Evolutionary conservation across 2,888 invertebrate species (phyloP).

Genomic region (Hyposoter dolosus): DNA sequence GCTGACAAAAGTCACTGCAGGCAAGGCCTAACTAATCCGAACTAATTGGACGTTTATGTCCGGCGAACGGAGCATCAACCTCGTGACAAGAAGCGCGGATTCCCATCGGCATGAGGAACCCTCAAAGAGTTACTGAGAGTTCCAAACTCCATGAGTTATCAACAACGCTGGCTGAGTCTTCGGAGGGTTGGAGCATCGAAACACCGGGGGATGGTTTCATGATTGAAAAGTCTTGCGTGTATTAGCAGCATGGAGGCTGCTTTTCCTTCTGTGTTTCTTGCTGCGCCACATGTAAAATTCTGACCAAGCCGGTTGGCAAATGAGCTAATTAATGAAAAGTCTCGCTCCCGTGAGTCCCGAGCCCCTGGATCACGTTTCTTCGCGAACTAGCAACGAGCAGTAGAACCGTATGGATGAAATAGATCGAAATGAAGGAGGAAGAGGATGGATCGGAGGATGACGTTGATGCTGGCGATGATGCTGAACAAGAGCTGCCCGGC

Average conservation of each 20-base stretch:
- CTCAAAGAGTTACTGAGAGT: background rate
- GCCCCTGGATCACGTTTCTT: background rate
- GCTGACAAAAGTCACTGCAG: background rate
- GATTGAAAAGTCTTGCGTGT: background rate
- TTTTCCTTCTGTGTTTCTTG: constrained; percentile 36
- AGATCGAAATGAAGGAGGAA: constrained; percentile 4
- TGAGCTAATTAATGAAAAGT: background rate
- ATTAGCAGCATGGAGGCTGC: constrained; percentile 13
- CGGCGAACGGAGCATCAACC: background rate
- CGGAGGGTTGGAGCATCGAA: background rate
- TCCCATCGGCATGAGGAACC: background rate
- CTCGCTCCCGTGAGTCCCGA: background rate
- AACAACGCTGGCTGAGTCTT: background rate
- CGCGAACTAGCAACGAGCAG: background rate
- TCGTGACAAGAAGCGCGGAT: background rate
- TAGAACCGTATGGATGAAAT: background rate
- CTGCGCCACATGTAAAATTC: constrained; percentile 6
- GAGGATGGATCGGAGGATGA: too few species aligned
- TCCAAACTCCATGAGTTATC: background rate
- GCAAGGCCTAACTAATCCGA: background rate
- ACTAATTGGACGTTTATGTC: background rate
- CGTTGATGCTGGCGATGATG: background rate
- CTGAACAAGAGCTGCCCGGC: constrained; percentile 43
- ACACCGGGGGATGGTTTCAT: background rate
- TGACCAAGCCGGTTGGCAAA: background rate